These are phyloP conservation scores for Prietella phreatophila DNA, from an alignment of 2,113 vertebrate genomes.

Conservation along the genomic window DNA sequence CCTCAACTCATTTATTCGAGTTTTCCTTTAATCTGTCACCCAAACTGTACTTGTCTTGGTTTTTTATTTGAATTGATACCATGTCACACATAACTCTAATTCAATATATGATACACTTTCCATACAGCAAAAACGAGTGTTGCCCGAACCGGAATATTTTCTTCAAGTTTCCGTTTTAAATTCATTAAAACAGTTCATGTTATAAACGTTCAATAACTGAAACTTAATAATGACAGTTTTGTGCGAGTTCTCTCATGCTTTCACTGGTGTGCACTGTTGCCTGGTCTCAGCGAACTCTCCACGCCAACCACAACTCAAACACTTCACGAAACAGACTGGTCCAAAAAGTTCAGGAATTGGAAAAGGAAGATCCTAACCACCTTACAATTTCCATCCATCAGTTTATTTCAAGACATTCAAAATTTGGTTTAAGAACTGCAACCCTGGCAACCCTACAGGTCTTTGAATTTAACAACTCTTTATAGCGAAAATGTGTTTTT, in stretches of 20 bases:
- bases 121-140: neutral
- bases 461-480: neutral
- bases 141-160: neutral
- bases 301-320: neutral
- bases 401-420: neutral
- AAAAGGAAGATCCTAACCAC: neutral
- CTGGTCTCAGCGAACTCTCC: neutral
- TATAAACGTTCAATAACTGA: neutral
- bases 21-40: neutral
- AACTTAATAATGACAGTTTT: neutral
- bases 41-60: neutral
- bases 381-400: too few species aligned
- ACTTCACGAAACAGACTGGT: neutral
- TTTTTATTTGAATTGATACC: too few species aligned
- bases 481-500: neutral
- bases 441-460: neutral
- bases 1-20: neutral
- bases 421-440: neutral
- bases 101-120: neutral
- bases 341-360: neutral
- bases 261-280: neutral
- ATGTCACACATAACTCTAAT: neutral
- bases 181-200: neutral
- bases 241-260: neutral
- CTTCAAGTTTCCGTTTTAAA: neutral